Base-by-base conservation (phyloP, 2,797 vertebrate species). In the Galagoides demidoff region DNA sequence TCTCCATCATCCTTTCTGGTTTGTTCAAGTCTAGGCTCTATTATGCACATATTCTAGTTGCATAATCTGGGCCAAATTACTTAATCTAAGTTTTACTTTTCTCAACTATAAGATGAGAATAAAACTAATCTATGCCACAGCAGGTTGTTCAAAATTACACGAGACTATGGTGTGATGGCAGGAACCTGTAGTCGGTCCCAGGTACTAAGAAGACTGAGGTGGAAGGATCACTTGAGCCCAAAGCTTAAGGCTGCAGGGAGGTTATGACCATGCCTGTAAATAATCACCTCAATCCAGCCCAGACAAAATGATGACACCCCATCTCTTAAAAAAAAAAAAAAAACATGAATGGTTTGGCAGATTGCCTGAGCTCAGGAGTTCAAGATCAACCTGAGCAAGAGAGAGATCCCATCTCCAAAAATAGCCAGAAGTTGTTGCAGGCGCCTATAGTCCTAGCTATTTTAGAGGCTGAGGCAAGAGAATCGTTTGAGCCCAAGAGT, bases 111-210 rank as follows among this genome's bases (percentile, higher is more conserved):
- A 89, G 93, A 87, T 34, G 29, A 84, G 23, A 82, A 89, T 85
- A 14, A 91, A 88, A 96, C 73, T 17, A 77, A 74, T 55, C n/a
- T 77, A 71, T 73, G n/a, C 23, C 85, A 87, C 17, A 87, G 9
- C 90, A n/a, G 12, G 37, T 59, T 31, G 34, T 57, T 96, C 59
- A 95, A 94, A 92, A 77, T 88, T 76, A 79, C 49, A 55, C 20
- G 27, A 95, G 66, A 92, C 77, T 22, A 76, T 43, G 29, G 16
- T 10, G 3, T 49, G 43, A 45, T 20, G 4, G 43, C 43, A 76
- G 9, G 14, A 2, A 27, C 43, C 73, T 49, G 4, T 19, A 49
- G 27, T 49, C 27, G 19, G 27, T 49, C 43, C 43, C 16, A 49
- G 73, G 16, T 49, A 76, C 39, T 31, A 11, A 29, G 16, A 27